Base-by-base conservation (phyloP, 2,113 vertebrate species). In the Melanerpes formicivorus region DNA sequence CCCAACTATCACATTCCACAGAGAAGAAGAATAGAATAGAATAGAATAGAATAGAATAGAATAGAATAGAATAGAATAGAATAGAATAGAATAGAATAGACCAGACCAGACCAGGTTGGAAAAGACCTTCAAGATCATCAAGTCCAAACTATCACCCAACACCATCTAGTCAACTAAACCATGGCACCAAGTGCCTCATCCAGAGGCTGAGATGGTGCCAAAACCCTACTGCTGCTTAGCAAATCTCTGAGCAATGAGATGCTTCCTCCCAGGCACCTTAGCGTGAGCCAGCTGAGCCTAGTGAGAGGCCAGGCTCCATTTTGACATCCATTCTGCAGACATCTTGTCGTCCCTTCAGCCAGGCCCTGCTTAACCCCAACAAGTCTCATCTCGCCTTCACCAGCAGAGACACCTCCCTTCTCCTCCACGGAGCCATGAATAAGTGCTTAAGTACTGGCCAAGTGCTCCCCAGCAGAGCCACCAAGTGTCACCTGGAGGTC, bases 311-410 rank as follows among this genome's bases (percentile, higher is more conserved):
- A 69, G 74, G 69, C 76, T 95, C 92, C 86, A 96, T 95, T 95
- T 96, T 90, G 83, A 75, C 85, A 84, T 78, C 69, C 92, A 30
- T 34, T 86, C 55, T 84, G 90, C 90, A 95, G 96, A 90, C 88
- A 91, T 96, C 85, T 95, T 96, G 87, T 87, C 62, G 44, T 90
- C 73, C 84, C 73, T 95, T 93, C 80, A 96, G 58, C 63, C 80
- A 79, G 73, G 71, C 63, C 81, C 83, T 96, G 13, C 84, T 95
- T 89, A 85, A 94, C 82, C 84, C 85, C 80, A 93, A 69, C 95
- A 93, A 96, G 96, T 85, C 90, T 48, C 30, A 5, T 94, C 94
- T 93, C 0, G 91, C 73, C 82, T 90, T 78, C 3, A 2, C 65
- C 70, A 69, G 79, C 7, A 1, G 48, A 91, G 82, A 89, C 94